These are phyloP conservation scores for Reinhardtius hippoglossoides DNA, from an alignment of 2,113 vertebrate genomes.

Conservation along the genomic window DNA sequence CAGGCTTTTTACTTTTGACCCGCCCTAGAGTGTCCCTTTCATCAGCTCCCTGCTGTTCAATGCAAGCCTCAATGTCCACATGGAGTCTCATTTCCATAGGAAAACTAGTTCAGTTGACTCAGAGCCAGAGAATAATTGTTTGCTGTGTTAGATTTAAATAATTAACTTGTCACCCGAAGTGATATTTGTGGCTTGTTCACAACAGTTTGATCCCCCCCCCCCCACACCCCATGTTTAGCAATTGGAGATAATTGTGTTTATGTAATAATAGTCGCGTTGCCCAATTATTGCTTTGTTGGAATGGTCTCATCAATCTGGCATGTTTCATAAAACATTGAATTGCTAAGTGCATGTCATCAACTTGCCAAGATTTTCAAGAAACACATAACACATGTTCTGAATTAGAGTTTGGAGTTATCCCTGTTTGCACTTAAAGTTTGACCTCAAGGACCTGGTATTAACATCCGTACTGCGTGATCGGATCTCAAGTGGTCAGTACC, in stretches of 20 bases:
- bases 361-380: not conserved
- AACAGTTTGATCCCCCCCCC: slow-evolving; percentile 32
- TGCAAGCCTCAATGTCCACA: slow-evolving; percentile 6
- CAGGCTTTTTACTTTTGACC: slow-evolving; percentile 43
- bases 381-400: not conserved
- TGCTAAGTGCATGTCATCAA: slow-evolving; percentile 10
- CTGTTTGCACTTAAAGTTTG: no score
- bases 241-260: slow-evolving; percentile 43
- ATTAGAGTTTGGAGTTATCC: not conserved
- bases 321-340: slow-evolving; percentile 24
- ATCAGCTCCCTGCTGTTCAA: slow-evolving; percentile 18
- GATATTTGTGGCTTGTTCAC: slow-evolving; percentile 57
- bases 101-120: slow-evolving; percentile 37
- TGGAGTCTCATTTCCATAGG: slow-evolving; percentile 52
- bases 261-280: slow-evolving; percentile 36
- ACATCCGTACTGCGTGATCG: no score
- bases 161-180: slow-evolving; percentile 64
- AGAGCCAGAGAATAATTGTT: slow-evolving; percentile 64
- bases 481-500: no score
- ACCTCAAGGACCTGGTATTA: no score
- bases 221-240: not conserved
- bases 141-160: slow-evolving; percentile 65
- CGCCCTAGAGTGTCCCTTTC: slow-evolving; percentile 13
- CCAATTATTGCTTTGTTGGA: slow-evolving; percentile 56
- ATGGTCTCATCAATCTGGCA: slow-evolving; percentile 26